phyloP scores from a whole-genome alignment of 2,888 invertebrate genomes.

The Synanthedon formicaeformis region DNA sequence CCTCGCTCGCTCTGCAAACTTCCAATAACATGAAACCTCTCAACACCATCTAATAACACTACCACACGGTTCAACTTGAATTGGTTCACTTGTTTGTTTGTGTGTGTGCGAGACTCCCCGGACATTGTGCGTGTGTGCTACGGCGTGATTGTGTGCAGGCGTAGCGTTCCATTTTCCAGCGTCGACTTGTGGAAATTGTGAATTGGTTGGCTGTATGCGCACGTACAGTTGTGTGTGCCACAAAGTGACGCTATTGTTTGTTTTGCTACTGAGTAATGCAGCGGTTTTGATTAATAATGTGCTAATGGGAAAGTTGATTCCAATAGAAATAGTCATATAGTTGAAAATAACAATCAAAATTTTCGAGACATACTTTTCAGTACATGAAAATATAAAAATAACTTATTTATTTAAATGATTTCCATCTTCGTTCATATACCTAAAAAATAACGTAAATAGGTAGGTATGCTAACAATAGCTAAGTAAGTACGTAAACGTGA shows the following conservation, averaged over 20 bases:
- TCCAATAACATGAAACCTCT: not conserved
- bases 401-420: too few relatives aligned
- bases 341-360: too few relatives aligned
- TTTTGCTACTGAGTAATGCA: conserved; percentile 30
- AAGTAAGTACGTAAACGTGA: not conserved
- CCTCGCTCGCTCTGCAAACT: not conserved
- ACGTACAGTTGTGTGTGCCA: conserved; percentile 37
- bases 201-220: conserved; percentile 56
- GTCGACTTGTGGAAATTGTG: conserved; percentile 50
- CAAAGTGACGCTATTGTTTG: conserved; percentile 46
- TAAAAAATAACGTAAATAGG: too few relatives aligned
- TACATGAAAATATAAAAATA: too few relatives aligned
- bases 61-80: conserved; percentile 26
- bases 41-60: not conserved
- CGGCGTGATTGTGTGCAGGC: conserved; percentile 35
- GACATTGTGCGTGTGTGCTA: conserved; percentile 32
- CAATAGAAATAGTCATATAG: too few relatives aligned
- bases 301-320: too few relatives aligned
- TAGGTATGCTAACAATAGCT: too few relatives aligned
- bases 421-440: too few relatives aligned
- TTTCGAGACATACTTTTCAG: too few relatives aligned
- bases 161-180: conserved; percentile 49
- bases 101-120: conserved; percentile 50
- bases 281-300: too few relatives aligned
- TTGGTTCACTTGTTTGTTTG: conserved; percentile 15